Conservation (phyloP, 2,113 vertebrate species). For the Bufo gargarizans region DNA sequence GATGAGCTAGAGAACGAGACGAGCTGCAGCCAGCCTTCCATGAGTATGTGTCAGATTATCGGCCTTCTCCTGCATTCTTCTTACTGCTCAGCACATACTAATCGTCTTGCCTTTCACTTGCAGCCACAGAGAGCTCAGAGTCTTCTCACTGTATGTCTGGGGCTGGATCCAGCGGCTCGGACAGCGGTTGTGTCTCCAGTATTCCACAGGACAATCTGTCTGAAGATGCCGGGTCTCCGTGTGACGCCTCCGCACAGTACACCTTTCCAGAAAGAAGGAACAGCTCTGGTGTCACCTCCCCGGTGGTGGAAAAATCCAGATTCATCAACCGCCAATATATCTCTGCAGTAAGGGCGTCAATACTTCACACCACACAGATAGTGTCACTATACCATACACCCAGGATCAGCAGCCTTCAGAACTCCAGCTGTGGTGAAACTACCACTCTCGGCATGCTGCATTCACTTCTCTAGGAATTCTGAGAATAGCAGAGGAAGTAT, state of each 20-base stretch:
- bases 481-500: too few relatives aligned
- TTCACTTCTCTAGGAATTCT: too few relatives aligned
- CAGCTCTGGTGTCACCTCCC: slow-evolving; percentile 59
- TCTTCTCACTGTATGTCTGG: slow-evolving; percentile 86
- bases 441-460: too few relatives aligned
- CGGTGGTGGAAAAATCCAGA: slow-evolving; percentile 67
- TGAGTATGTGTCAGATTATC: slow-evolving; percentile 76
- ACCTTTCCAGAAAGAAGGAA: slow-evolving; percentile 45
- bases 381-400: background rate
- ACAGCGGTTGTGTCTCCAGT: slow-evolving; percentile 87
- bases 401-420: background rate
- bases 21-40: slow-evolving; percentile 90
- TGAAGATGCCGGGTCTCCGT: slow-evolving; percentile 71
- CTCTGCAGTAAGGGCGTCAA: slow-evolving; percentile 77
- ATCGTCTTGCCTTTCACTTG: background rate
- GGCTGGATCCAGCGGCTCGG: slow-evolving; percentile 89
- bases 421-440: too few relatives aligned
- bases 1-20: slow-evolving; percentile 83
- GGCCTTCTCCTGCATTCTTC: background rate
- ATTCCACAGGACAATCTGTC: slow-evolving; percentile 78
- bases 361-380: background rate
- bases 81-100: too few relatives aligned
- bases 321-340: slow-evolving; percentile 75
- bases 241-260: slow-evolving; percentile 64
- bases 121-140: slow-evolving; percentile 92